Evolutionary conservation across 2,113 vertebrate species (phyloP).

Genomic region (Platichthys stellatus): DNA sequence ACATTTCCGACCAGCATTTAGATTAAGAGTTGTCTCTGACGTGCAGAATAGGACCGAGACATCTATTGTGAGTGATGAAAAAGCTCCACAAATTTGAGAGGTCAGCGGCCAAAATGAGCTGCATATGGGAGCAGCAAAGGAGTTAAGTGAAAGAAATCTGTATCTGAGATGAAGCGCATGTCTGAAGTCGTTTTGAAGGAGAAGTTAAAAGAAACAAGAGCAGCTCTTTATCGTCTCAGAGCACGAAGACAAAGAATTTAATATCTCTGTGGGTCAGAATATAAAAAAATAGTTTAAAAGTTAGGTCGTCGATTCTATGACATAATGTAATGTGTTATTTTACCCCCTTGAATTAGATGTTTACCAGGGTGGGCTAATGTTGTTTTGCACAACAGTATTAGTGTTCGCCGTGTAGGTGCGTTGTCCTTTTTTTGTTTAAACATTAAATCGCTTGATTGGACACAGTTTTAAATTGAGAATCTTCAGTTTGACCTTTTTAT

Average conservation of each 20-base stretch:
- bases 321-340: no score
- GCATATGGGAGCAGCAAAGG: neutral
- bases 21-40: constrained; percentile 57
- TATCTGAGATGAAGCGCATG: neutral
- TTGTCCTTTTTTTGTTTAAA: no score
- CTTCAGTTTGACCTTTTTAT: neutral
- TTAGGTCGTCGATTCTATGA: neutral
- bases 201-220: neutral
- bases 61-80: constrained; percentile 44
- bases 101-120: constrained; percentile 29
- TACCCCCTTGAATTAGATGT: no score
- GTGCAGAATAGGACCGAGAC: constrained; percentile 11
- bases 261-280: neutral
- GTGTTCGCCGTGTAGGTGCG: no score
- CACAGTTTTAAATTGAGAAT: neutral
- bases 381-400: no score
- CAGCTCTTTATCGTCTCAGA: neutral
- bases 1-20: constrained; percentile 66
- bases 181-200: neutral
- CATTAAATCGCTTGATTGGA: neutral
- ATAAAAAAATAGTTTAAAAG: neutral
- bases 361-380: no score
- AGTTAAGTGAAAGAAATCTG: neutral
- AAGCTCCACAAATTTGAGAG: constrained; percentile 32
- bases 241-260: neutral